Evolutionary conservation across 1,140 invertebrate genomes (phyloP).

Genomic region (Thereuonema tuberculata): DNA sequence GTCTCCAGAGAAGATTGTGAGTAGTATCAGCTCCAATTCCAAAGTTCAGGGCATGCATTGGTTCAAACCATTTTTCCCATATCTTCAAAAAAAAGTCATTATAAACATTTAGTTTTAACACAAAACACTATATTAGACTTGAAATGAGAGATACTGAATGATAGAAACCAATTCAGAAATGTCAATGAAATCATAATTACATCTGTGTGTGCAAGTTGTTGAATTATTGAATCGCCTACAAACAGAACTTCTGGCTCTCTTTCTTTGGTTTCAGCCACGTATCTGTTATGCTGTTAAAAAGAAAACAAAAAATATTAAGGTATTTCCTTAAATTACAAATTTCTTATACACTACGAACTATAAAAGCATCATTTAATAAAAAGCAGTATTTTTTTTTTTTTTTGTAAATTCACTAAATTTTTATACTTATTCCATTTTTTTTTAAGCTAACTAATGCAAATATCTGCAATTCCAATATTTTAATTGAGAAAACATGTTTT

Average conservation of each 20-base stretch:
- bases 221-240: slow-evolving; percentile 71
- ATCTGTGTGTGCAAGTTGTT: slow-evolving; percentile 57
- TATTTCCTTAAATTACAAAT: not conserved
- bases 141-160: too few species aligned
- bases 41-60: slow-evolving; percentile 76
- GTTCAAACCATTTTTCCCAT: slow-evolving; percentile 73
- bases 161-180: too few species aligned
- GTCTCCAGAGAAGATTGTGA: slow-evolving; percentile 75
- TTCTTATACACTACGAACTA: not conserved
- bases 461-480: too few species aligned
- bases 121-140: too few species aligned
- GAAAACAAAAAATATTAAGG: slow-evolving; percentile 16
- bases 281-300: slow-evolving; percentile 57
- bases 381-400: not conserved
- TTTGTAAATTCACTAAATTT: not conserved
- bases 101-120: not conserved
- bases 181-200: slow-evolving; percentile 23
- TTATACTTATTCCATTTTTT: not conserved
- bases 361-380: not conserved
- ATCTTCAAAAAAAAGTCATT: slow-evolving; percentile 31
- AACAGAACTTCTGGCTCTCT: slow-evolving; percentile 84
- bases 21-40: slow-evolving; percentile 75
- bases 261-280: slow-evolving; percentile 61
- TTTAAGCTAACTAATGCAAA: too few species aligned
- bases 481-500: too few species aligned